Evolutionary conservation across 2,113 vertebrate species (phyloP).

Genomic region (Trichomycterus rosablanca): DNA sequence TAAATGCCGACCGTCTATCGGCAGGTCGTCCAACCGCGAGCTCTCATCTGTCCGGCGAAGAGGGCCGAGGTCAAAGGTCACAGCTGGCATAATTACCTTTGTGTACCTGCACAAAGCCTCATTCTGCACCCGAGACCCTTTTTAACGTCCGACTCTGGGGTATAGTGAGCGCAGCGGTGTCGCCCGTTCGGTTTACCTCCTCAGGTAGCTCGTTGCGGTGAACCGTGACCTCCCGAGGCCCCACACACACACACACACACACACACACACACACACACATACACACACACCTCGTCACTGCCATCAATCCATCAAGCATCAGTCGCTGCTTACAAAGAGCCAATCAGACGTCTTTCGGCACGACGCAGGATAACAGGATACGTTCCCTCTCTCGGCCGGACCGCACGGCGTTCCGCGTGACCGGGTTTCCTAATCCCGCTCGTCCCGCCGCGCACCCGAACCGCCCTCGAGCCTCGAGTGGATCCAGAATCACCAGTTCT

Average conservation of each 20-base stretch:
- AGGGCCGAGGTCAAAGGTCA: conserved; percentile 20
- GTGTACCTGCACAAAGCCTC: conserved; percentile 26
- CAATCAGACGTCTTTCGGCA: no score
- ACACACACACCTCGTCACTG: background rate
- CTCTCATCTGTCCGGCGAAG: conserved; percentile 16
- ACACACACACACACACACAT: conserved; percentile 9
- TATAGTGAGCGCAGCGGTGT: no score
- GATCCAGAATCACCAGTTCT: conserved; percentile 20
- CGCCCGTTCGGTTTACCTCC: conserved; percentile 41
- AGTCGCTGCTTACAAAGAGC: no score
- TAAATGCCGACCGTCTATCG: no score
- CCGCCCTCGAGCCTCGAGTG: no score
- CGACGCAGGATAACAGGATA: conserved; percentile 20
- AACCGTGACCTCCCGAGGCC: conserved; percentile 29
- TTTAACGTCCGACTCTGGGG: conserved; percentile 11
- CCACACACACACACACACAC: background rate
- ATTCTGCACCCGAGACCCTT: conserved; percentile 9
- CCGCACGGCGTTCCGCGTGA: conserved; percentile 41
- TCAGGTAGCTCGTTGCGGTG: conserved; percentile 41
- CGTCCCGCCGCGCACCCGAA: no score
- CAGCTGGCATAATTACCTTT: conserved; percentile 7
- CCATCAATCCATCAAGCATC: conserved; percentile 46
- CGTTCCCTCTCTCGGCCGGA: no score
- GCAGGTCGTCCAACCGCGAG: no score
- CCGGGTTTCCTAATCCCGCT: conserved; percentile 45